phyloP scores from a whole-genome alignment of 1,140 invertebrate species.

The Drosophila ironensis region DNA sequence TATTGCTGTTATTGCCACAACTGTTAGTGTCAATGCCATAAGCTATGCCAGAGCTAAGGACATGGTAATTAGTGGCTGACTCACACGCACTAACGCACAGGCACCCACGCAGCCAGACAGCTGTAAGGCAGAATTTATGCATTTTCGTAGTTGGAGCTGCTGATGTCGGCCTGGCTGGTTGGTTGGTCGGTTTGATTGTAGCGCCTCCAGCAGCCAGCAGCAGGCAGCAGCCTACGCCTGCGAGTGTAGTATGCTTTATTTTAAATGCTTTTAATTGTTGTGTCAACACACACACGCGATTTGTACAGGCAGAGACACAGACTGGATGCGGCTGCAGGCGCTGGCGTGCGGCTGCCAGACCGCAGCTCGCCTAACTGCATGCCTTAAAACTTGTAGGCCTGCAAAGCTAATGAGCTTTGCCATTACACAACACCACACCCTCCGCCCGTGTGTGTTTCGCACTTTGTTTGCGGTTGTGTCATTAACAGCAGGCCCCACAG shows the following conservation, averaged over 20 bases:
- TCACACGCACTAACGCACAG: constrained; percentile 23
- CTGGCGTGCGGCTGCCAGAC: constrained; percentile 69
- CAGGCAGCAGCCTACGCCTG: too few species aligned
- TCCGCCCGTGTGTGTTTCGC: constrained; percentile 38
- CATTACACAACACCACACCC: constrained; percentile 58
- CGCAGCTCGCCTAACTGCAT: constrained; percentile 75
- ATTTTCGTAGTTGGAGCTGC: constrained; percentile 53
- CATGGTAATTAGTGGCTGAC: constrained; percentile 73
- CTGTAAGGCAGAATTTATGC: constrained; percentile 64
- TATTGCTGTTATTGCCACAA: constrained; percentile 34
- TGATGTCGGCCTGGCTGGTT: constrained; percentile 17
- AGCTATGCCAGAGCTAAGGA: constrained; percentile 68
- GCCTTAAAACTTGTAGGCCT: constrained; percentile 77
- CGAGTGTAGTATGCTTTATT: constrained; percentile 68
- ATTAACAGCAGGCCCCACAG: constrained; percentile 75
- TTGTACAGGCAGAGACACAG: constrained; percentile 1
- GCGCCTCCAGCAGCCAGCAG: constrained; percentile 29
- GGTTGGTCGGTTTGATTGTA: constrained; percentile 18
- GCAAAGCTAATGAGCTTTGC: constrained; percentile 79
- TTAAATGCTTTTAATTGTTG: constrained; percentile 80
- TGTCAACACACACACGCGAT: constrained; percentile 59
- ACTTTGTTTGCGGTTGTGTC: constrained; percentile 80
- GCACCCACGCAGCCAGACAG: constrained; percentile 1
- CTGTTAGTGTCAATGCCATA: constrained; percentile 55
- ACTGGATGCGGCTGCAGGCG: constrained; percentile 50